Conservation (phyloP, 2,888 invertebrate species). For the Dendrolimus houi region DNA sequence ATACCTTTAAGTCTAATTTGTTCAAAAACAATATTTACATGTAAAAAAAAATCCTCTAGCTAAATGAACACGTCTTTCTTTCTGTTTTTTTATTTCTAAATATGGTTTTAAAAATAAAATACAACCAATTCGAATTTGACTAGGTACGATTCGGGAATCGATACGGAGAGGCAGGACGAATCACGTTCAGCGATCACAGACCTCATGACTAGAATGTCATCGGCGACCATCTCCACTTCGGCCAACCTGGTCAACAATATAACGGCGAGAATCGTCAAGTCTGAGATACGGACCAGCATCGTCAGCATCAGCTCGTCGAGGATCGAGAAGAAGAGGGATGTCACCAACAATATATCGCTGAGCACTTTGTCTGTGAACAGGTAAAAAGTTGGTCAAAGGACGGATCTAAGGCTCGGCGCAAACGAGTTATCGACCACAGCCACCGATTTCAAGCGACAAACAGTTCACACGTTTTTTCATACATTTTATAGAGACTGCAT, state of each 20-base stretch:
- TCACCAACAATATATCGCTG: conserved; percentile 49
- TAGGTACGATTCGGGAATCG: conserved; percentile 47
- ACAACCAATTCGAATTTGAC: no score
- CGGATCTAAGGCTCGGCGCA: no score
- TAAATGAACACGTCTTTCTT: no score
- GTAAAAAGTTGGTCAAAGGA: neutral
- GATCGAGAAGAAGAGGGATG: conserved; percentile 54
- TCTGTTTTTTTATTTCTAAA: no score
- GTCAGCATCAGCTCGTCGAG: conserved; percentile 64
- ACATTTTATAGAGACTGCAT: no score
- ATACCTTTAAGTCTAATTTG: no score
- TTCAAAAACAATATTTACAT: no score
- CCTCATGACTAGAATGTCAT: conserved; percentile 60
- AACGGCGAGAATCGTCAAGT: conserved; percentile 51
- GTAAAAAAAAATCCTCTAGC: no score
- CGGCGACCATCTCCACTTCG: conserved; percentile 55
- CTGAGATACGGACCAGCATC: conserved; percentile 59
- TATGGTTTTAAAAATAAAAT: no score
- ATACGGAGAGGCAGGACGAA: conserved; percentile 47
- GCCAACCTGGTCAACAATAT: conserved; percentile 51
- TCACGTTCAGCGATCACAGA: conserved; percentile 53
- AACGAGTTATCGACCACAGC: no score
- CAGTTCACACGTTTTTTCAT: no score
- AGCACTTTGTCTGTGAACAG: conserved; percentile 65
- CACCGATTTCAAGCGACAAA: no score